Conservation (phyloP, 2,888 invertebrate species). For the Athalia cordata region DNA sequence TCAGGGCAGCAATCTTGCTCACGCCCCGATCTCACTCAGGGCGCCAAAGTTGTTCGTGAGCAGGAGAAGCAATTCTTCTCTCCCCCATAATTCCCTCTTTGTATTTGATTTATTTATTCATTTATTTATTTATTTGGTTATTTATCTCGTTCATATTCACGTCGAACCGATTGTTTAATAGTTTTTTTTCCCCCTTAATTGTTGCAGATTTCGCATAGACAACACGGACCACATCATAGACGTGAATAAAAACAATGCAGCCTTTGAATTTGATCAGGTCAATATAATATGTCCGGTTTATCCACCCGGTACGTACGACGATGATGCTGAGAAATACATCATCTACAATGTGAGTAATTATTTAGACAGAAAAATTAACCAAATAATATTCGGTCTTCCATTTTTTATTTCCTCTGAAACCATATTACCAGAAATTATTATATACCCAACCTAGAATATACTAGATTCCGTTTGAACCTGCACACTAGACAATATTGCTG, state of each 20-base stretch:
- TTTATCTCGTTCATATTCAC: too few relatives aligned
- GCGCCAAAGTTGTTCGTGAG: neutral
- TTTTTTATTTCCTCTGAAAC: too few relatives aligned
- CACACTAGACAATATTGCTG: neutral
- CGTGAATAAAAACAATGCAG: constrained; percentile 93
- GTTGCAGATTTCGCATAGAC: constrained; percentile 91
- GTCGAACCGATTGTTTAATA: too few relatives aligned
- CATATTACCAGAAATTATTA: neutral
- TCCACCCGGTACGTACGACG: constrained; percentile 88
- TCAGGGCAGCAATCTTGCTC: constrained; percentile 35
- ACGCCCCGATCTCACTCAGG: constrained; percentile 24
- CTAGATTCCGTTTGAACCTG: neutral
- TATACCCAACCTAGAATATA: neutral
- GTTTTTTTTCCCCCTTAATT: too few relatives aligned
- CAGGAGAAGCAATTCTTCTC: too few relatives aligned
- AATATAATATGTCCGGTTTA: constrained; percentile 97
- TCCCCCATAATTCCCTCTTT: neutral
- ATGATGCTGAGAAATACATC: constrained; percentile 95
- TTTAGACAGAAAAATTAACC: too few relatives aligned
- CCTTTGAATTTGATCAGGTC: constrained; percentile 96
- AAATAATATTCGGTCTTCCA: too few relatives aligned
- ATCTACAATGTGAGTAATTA: constrained; percentile 88
- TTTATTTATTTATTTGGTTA: too few relatives aligned
- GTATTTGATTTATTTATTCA: neutral
- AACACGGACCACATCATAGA: constrained; percentile 98